These are phyloP conservation scores for Ommatoiulus sabulosus DNA, from an alignment of 2,888 invertebrate species.

Conservation along the genomic window DNA sequence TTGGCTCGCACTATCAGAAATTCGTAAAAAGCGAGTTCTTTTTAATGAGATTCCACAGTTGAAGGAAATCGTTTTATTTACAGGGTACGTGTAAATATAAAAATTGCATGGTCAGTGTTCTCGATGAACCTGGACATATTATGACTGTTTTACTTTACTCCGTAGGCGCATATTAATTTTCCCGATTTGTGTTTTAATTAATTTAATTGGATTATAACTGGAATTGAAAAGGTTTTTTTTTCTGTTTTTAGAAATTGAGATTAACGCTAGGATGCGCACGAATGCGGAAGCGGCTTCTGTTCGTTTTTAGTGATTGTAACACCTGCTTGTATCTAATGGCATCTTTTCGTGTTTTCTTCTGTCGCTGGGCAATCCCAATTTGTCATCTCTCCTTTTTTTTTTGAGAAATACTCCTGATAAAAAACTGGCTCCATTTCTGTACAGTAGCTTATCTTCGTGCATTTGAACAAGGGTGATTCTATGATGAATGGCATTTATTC, in stretches of 20 bases:
- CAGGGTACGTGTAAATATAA: no score
- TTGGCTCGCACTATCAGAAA: no score
- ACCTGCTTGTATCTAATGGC: conserved; percentile 33
- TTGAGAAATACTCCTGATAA: neutral
- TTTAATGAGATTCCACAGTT: no score
- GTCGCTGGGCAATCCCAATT: conserved; percentile 40
- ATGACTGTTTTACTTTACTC: neutral
- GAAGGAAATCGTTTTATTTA: no score
- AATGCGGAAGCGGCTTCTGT: conserved; percentile 31
- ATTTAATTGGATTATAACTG: conserved; percentile 37
- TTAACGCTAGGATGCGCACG: neutral
- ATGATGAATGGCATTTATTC: conserved; percentile 32
- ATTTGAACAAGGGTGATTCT: neutral
- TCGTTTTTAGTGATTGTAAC: neutral
- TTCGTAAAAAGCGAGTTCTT: no score
- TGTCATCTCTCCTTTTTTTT: conserved; percentile 3
- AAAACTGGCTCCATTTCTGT: conserved; percentile 23
- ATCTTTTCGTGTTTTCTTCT: conserved; percentile 23
- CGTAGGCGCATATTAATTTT: neutral
- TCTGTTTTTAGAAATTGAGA: neutral
- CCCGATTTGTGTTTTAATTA: neutral
- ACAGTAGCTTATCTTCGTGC: conserved; percentile 31
- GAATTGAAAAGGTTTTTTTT: neutral
- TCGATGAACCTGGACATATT: neutral
- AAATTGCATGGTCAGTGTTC: neutral